phyloP scores from a whole-genome alignment of 2,113 vertebrate genomes.

The Cololabis saira region DNA sequence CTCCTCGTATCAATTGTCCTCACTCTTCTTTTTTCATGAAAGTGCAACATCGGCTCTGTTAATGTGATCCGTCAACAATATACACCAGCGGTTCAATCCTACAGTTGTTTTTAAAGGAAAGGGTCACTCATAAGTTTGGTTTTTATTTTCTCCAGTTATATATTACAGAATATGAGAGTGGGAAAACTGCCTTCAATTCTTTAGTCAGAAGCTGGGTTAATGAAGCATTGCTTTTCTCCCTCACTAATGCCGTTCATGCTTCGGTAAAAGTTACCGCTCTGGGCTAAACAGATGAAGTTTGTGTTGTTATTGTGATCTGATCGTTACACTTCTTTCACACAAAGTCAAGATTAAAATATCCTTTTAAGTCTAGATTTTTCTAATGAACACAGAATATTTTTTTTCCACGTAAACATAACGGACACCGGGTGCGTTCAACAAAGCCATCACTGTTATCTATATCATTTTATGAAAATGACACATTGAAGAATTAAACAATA shows the following conservation, averaged over 20 bases:
- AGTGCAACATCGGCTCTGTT: no score
- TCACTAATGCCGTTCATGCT: slow-evolving; percentile 45
- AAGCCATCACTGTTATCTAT: no score
- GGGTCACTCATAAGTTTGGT: accelerated
- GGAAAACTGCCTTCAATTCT: background rate
- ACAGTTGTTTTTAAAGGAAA: no score
- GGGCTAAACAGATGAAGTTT: slow-evolving; percentile 53
- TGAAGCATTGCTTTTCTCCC: slow-evolving; percentile 36
- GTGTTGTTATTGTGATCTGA: slow-evolving; percentile 48
- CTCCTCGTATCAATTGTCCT: no score
- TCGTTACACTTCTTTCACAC: slow-evolving; percentile 22
- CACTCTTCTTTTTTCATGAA: background rate
- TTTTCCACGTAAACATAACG: background rate
- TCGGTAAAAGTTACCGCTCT: slow-evolving; percentile 34
- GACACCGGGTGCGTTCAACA: background rate
- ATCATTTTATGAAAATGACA: no score
- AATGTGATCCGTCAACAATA: no score
- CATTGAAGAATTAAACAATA: background rate
- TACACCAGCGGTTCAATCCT: no score
- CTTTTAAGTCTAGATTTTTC: background rate
- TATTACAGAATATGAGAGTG: slow-evolving; percentile 1
- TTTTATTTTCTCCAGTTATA: background rate
- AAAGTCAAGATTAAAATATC: slow-evolving; percentile 15
- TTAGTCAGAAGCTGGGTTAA: slow-evolving; percentile 36
- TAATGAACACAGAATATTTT: background rate